These are phyloP conservation scores for Aurelia sp. DNA, from an alignment of 30 jellyfish, hydroid and myxozoan species.

Conservation along the genomic window DNA sequence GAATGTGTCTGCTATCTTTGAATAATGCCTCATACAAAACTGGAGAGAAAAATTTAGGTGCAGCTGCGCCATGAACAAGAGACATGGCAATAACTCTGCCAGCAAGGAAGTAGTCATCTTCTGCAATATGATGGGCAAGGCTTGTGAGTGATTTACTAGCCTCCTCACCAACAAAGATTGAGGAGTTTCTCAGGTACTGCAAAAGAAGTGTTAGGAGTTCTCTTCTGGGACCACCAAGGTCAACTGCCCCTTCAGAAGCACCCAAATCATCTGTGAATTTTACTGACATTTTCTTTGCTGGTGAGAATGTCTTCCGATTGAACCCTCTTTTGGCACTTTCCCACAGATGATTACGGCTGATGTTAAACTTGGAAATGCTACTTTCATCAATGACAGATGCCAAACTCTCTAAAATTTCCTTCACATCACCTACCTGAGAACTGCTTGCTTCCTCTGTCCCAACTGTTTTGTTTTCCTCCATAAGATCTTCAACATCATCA, in stretches of 20 bases:
- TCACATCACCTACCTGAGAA: slow-evolving; percentile 28
- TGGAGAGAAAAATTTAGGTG: slow-evolving; percentile 20
- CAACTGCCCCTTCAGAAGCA: slow-evolving; percentile 25
- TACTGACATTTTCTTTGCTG: slow-evolving; percentile 27
- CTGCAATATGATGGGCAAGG: slow-evolving; percentile 41
- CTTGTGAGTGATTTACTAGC: slow-evolving; percentile 29
- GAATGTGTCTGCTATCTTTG: slow-evolving; percentile 6
- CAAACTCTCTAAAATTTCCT: slow-evolving; percentile 18
- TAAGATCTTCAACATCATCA: slow-evolving; percentile 31
- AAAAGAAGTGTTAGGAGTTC: slow-evolving; percentile 23
- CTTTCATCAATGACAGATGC: slow-evolving; percentile 26
- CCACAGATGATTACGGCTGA: slow-evolving; percentile 31
- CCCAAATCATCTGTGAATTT: slow-evolving; percentile 37
- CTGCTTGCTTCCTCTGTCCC: slow-evolving; percentile 27
- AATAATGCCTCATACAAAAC: slow-evolving; percentile 24
- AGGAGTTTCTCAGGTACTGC: neutral
- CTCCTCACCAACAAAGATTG: slow-evolving; percentile 24
- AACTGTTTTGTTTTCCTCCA: slow-evolving; percentile 10
- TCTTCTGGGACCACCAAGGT: slow-evolving; percentile 40
- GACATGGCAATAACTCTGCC: slow-evolving; percentile 36
- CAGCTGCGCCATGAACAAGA: slow-evolving; percentile 40
- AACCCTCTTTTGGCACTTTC: slow-evolving; percentile 35
- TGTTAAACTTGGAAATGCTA: slow-evolving; percentile 23
- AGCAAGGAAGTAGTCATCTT: slow-evolving; percentile 30
- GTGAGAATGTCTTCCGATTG: slow-evolving; percentile 17